A percentile compares a stretch with the other conserved stretches of the same genome.
Evolutionary conservation across 2,113 vertebrate genomes (phyloP).

Genomic region (Heterocephalus glaber): DNA sequence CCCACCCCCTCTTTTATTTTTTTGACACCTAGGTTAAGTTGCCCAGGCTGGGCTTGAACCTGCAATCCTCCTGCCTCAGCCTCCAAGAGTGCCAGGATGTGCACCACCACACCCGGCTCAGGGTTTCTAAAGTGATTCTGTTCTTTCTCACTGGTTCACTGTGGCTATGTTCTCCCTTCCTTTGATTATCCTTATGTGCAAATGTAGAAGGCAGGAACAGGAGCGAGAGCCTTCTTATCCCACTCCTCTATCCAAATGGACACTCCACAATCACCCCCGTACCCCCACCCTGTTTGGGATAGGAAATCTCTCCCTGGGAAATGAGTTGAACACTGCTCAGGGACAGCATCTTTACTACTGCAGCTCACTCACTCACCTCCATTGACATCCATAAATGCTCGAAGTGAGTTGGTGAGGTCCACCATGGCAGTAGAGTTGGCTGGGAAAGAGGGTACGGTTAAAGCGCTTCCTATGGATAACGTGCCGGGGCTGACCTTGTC

Average conservation of each 20-base stretch:
- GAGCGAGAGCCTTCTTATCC: not conserved
- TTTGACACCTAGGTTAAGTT: not conserved
- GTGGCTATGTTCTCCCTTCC: not conserved
- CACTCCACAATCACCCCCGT: not conserved
- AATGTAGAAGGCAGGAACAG: not conserved
- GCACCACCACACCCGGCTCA: not conserved
- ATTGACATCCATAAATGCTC: constrained; percentile 88
- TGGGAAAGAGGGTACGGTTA: constrained; percentile 87
- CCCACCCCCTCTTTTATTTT: not conserved
- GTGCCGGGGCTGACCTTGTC: constrained; percentile 89
- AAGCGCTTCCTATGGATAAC: constrained; percentile 88
- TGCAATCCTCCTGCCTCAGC: not conserved
- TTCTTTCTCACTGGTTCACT: not conserved
- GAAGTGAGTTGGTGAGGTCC: constrained; percentile 90
- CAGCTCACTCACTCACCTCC: constrained; percentile 86
- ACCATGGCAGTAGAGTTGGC: constrained; percentile 88
- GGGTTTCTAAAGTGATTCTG: not conserved
- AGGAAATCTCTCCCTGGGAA: not conserved
- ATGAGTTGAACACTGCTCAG: not conserved
- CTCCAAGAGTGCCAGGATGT: not conserved
- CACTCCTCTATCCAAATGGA: not conserved
- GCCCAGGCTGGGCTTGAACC: not conserved
- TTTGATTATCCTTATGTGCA: not conserved
- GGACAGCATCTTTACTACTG: not conserved
- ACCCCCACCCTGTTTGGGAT: not conserved